A percentile compares a stretch with the other conserved stretches of the same genome.
Evolutionary conservation across 2,113 vertebrate species (phyloP).

Genomic region (Tretioscincus oriximinensis): DNA sequence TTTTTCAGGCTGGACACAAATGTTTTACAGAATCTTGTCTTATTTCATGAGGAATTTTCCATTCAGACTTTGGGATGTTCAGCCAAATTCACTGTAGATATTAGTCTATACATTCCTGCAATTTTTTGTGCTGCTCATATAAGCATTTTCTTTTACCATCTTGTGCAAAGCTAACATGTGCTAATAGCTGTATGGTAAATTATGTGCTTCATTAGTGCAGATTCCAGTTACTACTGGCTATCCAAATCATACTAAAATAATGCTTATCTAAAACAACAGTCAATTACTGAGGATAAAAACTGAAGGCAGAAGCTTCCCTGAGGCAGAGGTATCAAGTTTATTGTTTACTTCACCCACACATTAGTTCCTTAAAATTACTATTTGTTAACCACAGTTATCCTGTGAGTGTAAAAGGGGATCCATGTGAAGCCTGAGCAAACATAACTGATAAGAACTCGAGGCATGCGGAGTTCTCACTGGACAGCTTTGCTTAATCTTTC

Average conservation of each 20-base stretch:
- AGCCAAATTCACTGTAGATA: too few relatives aligned
- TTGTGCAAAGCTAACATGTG: too few relatives aligned
- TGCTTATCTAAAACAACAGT: not conserved
- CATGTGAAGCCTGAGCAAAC: not conserved
- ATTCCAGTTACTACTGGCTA: not conserved
- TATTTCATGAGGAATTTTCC: too few relatives aligned
- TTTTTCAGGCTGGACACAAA: too few relatives aligned
- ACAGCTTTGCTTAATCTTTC: not conserved
- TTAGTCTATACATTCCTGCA: too few relatives aligned
- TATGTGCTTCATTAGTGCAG: too few relatives aligned
- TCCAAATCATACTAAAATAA: not conserved
- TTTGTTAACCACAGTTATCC: not conserved
- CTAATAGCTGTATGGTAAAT: too few relatives aligned
- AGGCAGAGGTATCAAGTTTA: not conserved
- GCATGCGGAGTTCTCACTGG: not conserved
- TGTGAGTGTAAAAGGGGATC: not conserved
- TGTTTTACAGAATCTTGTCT: too few relatives aligned
- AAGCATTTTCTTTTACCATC: too few relatives aligned
- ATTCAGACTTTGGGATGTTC: too few relatives aligned
- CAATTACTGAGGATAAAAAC: slow-evolving; percentile 5
- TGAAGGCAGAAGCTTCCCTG: slow-evolving; percentile 6
- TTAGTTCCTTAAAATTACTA: not conserved
- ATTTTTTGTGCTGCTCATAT: too few relatives aligned
- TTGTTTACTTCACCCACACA: not conserved
- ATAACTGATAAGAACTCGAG: not conserved